Evolutionary conservation across 2,797 vertebrate species (phyloP).

Genomic region (Cichlasoma orientale): DNA sequence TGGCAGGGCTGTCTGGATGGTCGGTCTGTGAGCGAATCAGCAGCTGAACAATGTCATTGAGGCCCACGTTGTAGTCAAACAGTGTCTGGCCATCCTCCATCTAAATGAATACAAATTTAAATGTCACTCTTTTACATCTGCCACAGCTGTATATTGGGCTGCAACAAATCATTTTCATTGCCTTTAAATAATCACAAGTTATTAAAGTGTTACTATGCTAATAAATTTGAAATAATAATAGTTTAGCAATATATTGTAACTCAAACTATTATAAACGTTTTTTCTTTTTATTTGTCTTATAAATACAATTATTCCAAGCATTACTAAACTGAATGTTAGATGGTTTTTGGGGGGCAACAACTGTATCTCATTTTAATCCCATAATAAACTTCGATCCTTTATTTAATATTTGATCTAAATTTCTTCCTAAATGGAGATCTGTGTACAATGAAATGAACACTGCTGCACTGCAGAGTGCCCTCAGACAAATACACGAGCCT

Average conservation of each 20-base stretch:
- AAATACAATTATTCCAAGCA: neutral
- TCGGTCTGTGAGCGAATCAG: slow-evolving; percentile 93
- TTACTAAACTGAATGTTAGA: neutral
- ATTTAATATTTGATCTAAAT: neutral
- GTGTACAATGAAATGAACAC: slow-evolving; percentile 21
- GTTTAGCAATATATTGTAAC: neutral
- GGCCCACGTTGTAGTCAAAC: slow-evolving; percentile 98
- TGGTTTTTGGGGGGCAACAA: too few relatives aligned
- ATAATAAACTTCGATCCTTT: neutral
- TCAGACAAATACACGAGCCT: slow-evolving; percentile 39
- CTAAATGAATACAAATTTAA: slow-evolving; percentile 68
- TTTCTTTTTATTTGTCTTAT: neutral
- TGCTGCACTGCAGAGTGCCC: neutral
- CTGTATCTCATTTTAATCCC: neutral
- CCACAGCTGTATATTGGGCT: neutral
- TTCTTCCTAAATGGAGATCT: slow-evolving; percentile 4
- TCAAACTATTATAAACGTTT: too few relatives aligned
- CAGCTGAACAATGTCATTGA: slow-evolving; percentile 98
- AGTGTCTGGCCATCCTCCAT: slow-evolving; percentile 99
- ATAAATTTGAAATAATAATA: neutral
- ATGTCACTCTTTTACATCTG: slow-evolving; percentile 16
- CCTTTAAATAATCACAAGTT: neutral
- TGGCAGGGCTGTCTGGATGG: slow-evolving; percentile 81
- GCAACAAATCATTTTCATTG: neutral
- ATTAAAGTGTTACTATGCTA: neutral